phyloP scores from a whole-genome alignment of 2,113 vertebrate genomes.

The Fulica atra region DNA sequence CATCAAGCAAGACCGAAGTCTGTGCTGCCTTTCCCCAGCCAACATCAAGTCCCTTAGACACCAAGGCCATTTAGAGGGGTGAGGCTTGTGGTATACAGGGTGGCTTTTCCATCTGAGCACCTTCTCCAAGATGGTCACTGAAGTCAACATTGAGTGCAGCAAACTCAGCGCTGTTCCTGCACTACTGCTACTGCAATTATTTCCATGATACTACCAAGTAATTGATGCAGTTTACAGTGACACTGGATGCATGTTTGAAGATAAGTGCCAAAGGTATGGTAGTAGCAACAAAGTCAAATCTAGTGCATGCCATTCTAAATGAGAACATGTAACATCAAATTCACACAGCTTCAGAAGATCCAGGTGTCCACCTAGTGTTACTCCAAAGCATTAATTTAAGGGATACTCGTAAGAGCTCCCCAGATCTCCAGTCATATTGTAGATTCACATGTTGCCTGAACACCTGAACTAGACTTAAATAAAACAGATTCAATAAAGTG shows the following conservation, averaged over 20 bases:
- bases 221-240: not conserved
- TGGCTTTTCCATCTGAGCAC: not conserved
- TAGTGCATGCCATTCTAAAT: not conserved
- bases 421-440: not conserved
- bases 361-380: slow-evolving; percentile 50
- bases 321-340: not conserved
- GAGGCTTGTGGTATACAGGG: not conserved
- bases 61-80: not conserved
- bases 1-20: not conserved
- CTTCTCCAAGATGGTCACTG: not conserved
- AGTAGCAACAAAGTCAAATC: not conserved
- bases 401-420: not conserved
- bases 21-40: not conserved
- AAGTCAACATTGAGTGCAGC: not conserved
- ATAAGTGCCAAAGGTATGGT: not conserved
- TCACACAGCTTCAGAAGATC: slow-evolving; percentile 31
- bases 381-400: not conserved
- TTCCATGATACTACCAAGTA: not conserved
- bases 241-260: not conserved
- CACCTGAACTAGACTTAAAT: not conserved
- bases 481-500: not conserved
- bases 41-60: not conserved
- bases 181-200: not conserved
- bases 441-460: not conserved
- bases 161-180: not conserved